Base-by-base conservation (phyloP, 2,888 invertebrate genomes). In the Oxycera nigricornis region DNA sequence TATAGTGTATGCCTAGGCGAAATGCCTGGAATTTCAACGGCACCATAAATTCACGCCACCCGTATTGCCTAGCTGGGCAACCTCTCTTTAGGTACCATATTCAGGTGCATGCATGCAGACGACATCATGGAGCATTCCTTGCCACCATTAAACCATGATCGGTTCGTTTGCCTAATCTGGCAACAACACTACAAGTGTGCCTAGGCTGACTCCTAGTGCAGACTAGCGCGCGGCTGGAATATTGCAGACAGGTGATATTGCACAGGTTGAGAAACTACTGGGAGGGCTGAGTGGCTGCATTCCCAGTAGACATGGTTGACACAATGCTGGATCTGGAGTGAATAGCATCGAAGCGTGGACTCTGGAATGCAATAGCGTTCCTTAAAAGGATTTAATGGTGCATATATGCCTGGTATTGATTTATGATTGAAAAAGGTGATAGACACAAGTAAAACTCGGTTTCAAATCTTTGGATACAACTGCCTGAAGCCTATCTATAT, bases 21-120 rank as follows among this genome's bases (percentile, higher is more conserved):
- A 61, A 61, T 61, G 22, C 35, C 61, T 61, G 61, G 35, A 35
- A 61, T 61, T 61, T 35, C 61, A 61, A 61, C 35, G 61, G 35
- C 61, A 61, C 61, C 61, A 61, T 61, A 61, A 61, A 61, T 61
- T 61, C 61, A 61, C 61, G 61, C 61, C 61, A 61, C 61, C 61
- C 61, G 61, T 61, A 31, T 35, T 35, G 61, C 35, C 61, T 61
- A 61, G 31, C 61, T 1, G 55, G 22, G 24, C n/a, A n/a, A n/a
- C n/a, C 22, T 20, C 55, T 22, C 55, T 55, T 22, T 3, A 17
- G 61, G 61, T 20, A 30, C 26, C 61, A 31, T 20, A 17, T 35
- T 31, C 35, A 30, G 17, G 61, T 31, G n/a, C n/a, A 30, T 17
- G 14, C 59, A 31, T 31, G 9, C 20, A 61, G 6, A 55, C 55